phyloP scores from a whole-genome alignment of 2,113 vertebrate species.

The Lasiurus borealis region DNA sequence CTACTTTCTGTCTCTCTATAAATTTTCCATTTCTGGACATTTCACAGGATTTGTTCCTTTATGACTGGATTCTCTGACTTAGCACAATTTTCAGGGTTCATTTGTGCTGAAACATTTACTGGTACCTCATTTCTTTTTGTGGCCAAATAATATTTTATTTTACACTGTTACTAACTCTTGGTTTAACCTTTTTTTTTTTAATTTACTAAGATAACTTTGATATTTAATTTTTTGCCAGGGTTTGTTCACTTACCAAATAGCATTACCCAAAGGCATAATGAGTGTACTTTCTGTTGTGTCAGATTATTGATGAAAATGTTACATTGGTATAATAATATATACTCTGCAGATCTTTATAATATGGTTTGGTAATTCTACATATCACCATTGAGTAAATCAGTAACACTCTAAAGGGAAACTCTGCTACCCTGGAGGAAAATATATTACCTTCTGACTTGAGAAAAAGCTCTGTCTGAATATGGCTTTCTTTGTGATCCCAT shows the following conservation, averaged over 20 bases:
- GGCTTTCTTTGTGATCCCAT: slow-evolving; percentile 19
- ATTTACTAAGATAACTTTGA: slow-evolving; percentile 31
- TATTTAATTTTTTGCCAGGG: slow-evolving; percentile 51
- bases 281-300: neutral
- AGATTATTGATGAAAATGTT: slow-evolving; percentile 15
- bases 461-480: neutral
- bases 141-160: neutral
- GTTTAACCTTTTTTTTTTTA: neutral
- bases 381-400: neutral
- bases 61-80: neutral
- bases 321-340: neutral
- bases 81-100: neutral
- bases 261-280: neutral
- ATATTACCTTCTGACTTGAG: neutral
- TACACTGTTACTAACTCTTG: neutral
- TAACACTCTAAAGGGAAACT: slow-evolving; percentile 24
- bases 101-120: neutral
- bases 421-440: neutral
- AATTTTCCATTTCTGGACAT: neutral
- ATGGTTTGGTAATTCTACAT: neutral
- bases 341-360: neutral
- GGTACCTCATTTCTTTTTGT: neutral
- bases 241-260: neutral
- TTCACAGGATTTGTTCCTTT: neutral
- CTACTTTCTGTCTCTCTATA: neutral